Base-by-base conservation (phyloP, 2,113 vertebrate species). In the Dendropsophus ebraccatus region DNA sequence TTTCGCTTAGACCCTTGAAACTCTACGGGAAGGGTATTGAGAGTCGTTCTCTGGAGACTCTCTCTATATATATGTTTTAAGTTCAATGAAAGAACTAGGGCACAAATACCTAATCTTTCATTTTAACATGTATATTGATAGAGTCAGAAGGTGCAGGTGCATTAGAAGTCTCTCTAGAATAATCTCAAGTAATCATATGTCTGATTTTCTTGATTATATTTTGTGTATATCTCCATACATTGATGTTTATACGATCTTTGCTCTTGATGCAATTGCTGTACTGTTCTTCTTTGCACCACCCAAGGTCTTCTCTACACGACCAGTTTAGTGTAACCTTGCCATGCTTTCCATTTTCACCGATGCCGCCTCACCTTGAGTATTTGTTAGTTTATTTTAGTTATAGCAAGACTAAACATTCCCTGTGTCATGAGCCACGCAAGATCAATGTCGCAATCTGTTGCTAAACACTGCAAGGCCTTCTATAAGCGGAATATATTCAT, bases 101-200 rank as follows among this genome's bases (percentile, higher is more conserved):
- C 49, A 77, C 25, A 52, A 23, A 77, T 32, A 21, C 25, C 25
- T 77, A 76, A 76, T 76, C 52, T 54, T 77, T 77, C 74, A 77
- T 77, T 16, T 52, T 54, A 77, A 52, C 25, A 32, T 28, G 28
- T 25, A 47, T 54, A 54, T 77, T 77, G 28, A 70, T 37, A 70
- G 2, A 70, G 5, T 70, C 32, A 37, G 16, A 37, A 35, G 37
- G 21, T 70, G 37, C 32, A 37, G 67, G 28, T 32, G 16, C 5
- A 67, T 17, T 67, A 67, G 4, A 67, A 19, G 19, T 30, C 25
- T 65, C 60, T 30, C 28, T 30, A 67, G 14, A 17, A 67, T 35
- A 67, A 10, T 28, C 16, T 35, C 9, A 70, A 10, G 2, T 8
- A 70, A 70, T 4, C 2, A 21, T 35, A 5, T 19, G n/a, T n/a